These are phyloP conservation scores for Cervus canadensis DNA, from an alignment of 2,113 vertebrate genomes.

Conservation along the genomic window DNA sequence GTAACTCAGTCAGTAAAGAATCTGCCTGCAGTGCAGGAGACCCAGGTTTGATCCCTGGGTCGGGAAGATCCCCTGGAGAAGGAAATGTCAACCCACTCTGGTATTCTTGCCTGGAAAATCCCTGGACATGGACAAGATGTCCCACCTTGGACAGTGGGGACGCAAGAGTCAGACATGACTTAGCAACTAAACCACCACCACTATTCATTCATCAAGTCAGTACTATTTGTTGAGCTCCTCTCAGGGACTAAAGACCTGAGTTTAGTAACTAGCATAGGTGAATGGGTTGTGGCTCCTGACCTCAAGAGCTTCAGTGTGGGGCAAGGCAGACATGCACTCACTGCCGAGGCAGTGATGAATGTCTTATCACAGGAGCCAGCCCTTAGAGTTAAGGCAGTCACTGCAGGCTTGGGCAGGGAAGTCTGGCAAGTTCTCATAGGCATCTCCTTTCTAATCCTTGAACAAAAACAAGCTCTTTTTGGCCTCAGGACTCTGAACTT, in stretches of 20 bases:
- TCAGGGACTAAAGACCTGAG: not conserved
- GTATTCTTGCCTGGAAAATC: not conserved
- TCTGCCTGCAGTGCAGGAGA: not conserved
- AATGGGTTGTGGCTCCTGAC: not conserved
- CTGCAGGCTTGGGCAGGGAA: not conserved
- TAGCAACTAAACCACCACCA: not conserved
- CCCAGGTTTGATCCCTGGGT: not conserved
- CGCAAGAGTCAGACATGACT: not conserved
- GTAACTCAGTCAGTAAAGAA: not conserved
- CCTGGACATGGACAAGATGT: not conserved
- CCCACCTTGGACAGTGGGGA: not conserved
- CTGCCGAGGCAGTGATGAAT: not conserved
- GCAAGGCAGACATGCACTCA: accelerated
- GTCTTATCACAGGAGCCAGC: not conserved
- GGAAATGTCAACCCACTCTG: not conserved
- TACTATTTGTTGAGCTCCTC: not conserved
- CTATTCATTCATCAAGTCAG: too few relatives aligned
- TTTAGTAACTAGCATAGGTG: not conserved
- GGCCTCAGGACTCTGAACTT: not conserved
- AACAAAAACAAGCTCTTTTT: not conserved
- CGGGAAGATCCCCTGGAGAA: not conserved
- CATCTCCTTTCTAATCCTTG: not conserved
- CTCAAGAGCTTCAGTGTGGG: too few relatives aligned
- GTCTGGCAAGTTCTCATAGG: not conserved
- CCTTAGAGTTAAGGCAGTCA: not conserved